Base-by-base conservation (phyloP, 2,113 vertebrate genomes). In the Heterochromis multidens region DNA sequence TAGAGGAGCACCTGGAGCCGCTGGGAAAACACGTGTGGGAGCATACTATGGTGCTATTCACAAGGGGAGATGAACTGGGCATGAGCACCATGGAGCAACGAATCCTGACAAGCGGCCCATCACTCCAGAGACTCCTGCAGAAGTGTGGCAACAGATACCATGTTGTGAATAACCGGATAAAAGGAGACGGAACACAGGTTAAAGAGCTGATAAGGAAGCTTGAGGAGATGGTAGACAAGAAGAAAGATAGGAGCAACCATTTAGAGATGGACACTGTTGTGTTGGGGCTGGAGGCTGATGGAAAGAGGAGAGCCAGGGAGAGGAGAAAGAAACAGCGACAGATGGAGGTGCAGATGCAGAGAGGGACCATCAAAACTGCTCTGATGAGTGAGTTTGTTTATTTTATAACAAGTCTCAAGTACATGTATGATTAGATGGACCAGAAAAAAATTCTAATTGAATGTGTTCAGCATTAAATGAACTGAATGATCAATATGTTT, bases 301-400 rank as follows among this genome's bases (percentile, higher is more conserved):
- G 89, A 56, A 91, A 86, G 91, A 90, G 95, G 77, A 94, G 95
- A 81, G 94, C 92, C 14, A 93, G 94, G 67, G 95, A 96, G 84
- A 91, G 94, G 86, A 94, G 95, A 87, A 96, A 94, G 94, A 96
- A 92, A 19, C 95, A 96, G 90, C 94, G 95, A 82, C 91, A 95
- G 85, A 95, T 95, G 93, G 96, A 96, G 87, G 88, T 59, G 2
- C 94, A 95, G 91, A 82, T 91, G 29, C 96, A 95, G 84, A 93
- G 90, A 88, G 92, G 86, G 16, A 92, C 87, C 84, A 95, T 96
- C 79, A 95, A 88, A 89, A 89, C 92, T 5, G 87, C 93, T 59
- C 84, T 96, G 7, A 93, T 43, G 46, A 93, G 96, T 96, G 79
- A 95, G 95, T 94, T 29, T 16, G 43, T 59, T 70, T 58, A 56